Base-by-base conservation (phyloP, 2,888 invertebrate genomes). In the Tenthredo amoena region DNA sequence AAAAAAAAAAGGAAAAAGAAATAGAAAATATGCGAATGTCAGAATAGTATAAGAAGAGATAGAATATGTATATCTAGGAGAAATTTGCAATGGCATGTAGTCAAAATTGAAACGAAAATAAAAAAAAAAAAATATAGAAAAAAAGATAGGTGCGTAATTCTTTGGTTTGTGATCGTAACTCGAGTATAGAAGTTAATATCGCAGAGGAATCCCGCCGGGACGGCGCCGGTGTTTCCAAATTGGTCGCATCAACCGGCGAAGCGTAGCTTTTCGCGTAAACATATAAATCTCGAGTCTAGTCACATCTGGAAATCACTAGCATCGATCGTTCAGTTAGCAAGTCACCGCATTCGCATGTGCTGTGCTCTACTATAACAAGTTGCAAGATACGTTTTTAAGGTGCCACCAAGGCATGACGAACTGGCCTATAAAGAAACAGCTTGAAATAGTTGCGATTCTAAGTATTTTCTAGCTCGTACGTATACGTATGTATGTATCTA, bases 271-370 rank as follows among this genome's bases (percentile, higher is more conserved):
- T 83, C 83, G 83, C 83, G 83, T 68, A 83, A 83, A 83, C 83
- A 83, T 68, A 83, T 83, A 83, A 65, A 83, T 83, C 83, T 83
- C 83, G 26, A 31, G 83, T 68, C 83, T 83, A 65, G 83, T 83
- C 83, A 71, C 83, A 83, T 83, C 83, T 83, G 83, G 83, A 83
- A 83, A 83, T 83, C 83, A 83, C 83, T 83, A 83, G 68, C 83
- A 71, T 83, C 65, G 83, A 83, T 83, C 83, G 83, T 71, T 65
- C 43, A 68, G 47, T 71, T 47, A 65, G 83, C 71, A 65, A 68
- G 68, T 83, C 83, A 74, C 72, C 72, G 47, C 7, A 21, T 74
- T 74, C 72, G 72, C 72, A 31, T 74, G 43, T 74, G 43, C 37
- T 71, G 3, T n/a, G 34, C 26, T 26, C 26, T 9, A 26, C 62